Evolutionary conservation across 1,140 invertebrate species (phyloP).

Genomic region (Leucophenga varia): DNA sequence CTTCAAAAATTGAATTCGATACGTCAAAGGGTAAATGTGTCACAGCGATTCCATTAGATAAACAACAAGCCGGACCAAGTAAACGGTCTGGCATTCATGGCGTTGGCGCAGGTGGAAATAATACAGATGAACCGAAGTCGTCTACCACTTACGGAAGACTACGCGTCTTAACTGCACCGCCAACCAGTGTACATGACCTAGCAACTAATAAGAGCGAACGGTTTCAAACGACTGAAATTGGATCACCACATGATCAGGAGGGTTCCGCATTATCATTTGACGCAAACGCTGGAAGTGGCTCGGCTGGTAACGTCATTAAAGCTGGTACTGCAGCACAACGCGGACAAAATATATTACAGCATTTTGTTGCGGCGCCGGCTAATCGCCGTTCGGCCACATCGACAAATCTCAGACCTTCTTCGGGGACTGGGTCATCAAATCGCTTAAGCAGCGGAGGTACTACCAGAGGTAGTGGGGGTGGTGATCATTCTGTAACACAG

Average conservation of each 20-base stretch:
- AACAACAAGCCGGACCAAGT: too few relatives aligned
- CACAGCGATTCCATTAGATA: too few relatives aligned
- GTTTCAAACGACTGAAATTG: conserved; percentile 5
- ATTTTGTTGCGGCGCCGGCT: conserved; percentile 15
- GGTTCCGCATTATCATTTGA: conserved; percentile 1
- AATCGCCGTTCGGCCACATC: conserved; percentile 39
- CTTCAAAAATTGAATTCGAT: too few relatives aligned
- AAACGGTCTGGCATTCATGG: too few relatives aligned
- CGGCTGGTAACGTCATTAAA: conserved; percentile 7
- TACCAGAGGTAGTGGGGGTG: conserved; percentile 35
- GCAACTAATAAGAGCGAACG: conserved; percentile 8
- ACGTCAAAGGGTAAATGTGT: too few relatives aligned
- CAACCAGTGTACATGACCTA: conserved; percentile 61
- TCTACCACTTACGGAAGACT: conserved; percentile 65
- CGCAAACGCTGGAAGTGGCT: conserved; percentile 1
- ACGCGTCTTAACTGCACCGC: conserved; percentile 64
- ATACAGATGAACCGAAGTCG: conserved; percentile 42
- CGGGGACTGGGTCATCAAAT: conserved; percentile 56
- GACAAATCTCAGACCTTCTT: conserved; percentile 45
- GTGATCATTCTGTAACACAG: conserved; percentile 70
- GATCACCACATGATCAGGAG: conserved; percentile 13
- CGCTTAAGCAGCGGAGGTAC: conserved; percentile 55
- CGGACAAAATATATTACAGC: conserved; percentile 6
- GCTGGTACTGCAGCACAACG: conserved; percentile 13
- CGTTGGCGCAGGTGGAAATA: not conserved